Evolutionary conservation across 2,797 vertebrate species (phyloP), one percentile per base, ranked within the genome.

Genomic region (Chaetodon trifasciatus): DNA sequence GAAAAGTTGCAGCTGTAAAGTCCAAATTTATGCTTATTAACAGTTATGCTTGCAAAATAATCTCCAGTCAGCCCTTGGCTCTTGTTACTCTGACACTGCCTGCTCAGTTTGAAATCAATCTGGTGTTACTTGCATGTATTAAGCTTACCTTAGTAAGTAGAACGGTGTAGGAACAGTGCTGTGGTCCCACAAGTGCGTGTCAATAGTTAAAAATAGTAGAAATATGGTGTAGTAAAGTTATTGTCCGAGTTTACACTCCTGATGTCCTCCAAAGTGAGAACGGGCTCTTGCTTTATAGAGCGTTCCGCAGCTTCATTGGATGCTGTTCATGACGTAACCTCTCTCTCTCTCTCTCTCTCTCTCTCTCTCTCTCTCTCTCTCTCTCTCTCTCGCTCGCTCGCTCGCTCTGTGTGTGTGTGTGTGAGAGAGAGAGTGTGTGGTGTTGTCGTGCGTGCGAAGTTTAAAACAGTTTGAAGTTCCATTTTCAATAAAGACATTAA

Each of bases 221-320:
- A 75, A 47, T 78, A 8, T 35, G 0, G 1, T 70, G 61, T 12
- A 19, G 65, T 12, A 9, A 35, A 78, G 40, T 55, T 66, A 35
- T 68, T 61, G 60, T 64, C 17, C 11, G 40, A 73, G 53, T 79
- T 84, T 24, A 75, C 69, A 78, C 62, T 87, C 86, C 65, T 85
- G 15, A 74, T 86, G 78, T 91, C 79, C 72, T 83, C 61, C 83
- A 88, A 86, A 79, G 76, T 64, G 71, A 83, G 88, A 88, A 87
- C 83, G 89, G 81, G 76, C 79, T 85, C 82, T 58, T 84, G 79
- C 85, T 96, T 95, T 96, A 96, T 96, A 96, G 86, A 74, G 90
- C 83, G 86, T 84, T 85, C 69, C 81, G 58, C 78, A 66, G 56
- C 73, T 85, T 87, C 77, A 96, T 96, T 95, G 95, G 95, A 82